Conservation (phyloP, 2,797 vertebrate genomes). For the Gobio occitaniae region DNA sequence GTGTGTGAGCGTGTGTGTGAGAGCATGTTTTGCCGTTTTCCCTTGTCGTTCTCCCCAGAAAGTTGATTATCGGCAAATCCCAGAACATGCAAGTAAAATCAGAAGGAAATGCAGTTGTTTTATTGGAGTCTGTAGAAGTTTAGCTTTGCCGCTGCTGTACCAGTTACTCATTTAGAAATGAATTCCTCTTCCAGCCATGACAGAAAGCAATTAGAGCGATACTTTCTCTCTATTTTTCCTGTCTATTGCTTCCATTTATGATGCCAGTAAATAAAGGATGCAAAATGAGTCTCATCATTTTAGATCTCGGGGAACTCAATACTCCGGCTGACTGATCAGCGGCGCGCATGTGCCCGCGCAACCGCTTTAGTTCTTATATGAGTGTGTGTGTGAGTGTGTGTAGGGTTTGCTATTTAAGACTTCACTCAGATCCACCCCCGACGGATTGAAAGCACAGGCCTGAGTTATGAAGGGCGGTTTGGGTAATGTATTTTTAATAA, state of each 20-base stretch:
- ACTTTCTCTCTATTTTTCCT: slow-evolving; percentile 7
- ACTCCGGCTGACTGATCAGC: slow-evolving; percentile 59
- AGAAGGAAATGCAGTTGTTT: neutral
- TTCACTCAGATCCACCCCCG: slow-evolving; percentile 26
- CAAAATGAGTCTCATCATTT: slow-evolving; percentile 51
- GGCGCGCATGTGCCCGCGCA: slow-evolving; percentile 7
- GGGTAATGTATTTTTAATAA: slow-evolving; percentile 63
- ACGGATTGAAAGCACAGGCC: slow-evolving; percentile 39
- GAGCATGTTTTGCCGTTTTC: neutral
- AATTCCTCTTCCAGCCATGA: slow-evolving; percentile 30
- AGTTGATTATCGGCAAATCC: slow-evolving; percentile 21
- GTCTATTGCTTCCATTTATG: slow-evolving; percentile 54
- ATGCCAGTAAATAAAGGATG: slow-evolving; percentile 53
- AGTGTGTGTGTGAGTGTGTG: slow-evolving; percentile 22
- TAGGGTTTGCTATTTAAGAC: slow-evolving; percentile 33
- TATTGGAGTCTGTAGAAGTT: slow-evolving; percentile 13
- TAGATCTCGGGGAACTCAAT: slow-evolving; percentile 53
- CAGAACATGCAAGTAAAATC: slow-evolving; percentile 21
- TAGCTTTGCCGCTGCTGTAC: no score
- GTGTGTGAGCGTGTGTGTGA: no score
- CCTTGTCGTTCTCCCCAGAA: neutral
- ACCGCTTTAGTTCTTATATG: slow-evolving; percentile 30
- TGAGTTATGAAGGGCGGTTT: slow-evolving; percentile 57
- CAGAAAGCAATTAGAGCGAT: slow-evolving; percentile 45
- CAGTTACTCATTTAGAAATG: slow-evolving; percentile 35